Evolutionary conservation across 2,797 vertebrate genomes (phyloP).

Genomic region (Sebastiscus tertius): DNA sequence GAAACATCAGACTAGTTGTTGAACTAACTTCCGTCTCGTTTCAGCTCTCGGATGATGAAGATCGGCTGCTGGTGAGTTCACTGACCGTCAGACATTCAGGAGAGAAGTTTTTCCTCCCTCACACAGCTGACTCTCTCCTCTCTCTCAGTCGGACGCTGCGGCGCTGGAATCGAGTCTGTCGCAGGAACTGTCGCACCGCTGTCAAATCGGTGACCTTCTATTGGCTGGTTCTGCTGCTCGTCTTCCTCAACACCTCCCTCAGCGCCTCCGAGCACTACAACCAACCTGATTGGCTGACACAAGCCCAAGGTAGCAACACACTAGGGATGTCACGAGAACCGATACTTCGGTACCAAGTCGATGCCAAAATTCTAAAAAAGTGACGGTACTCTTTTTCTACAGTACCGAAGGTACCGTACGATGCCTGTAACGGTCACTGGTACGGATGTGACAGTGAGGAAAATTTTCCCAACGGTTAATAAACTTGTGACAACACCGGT

Average conservation of each 20-base stretch:
- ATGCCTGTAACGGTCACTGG: too few species aligned
- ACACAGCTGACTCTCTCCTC: neutral
- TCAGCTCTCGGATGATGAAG: conserved; percentile 73
- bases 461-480: too few species aligned
- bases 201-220: conserved; percentile 97
- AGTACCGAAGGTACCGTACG: too few species aligned
- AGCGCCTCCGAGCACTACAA: conserved; percentile 98
- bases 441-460: too few species aligned
- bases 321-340: neutral
- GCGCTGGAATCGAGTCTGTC: conserved; percentile 92
- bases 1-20: neutral
- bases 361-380: too few species aligned
- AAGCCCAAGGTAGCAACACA: conserved; percentile 88
- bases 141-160: conserved; percentile 87
- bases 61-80: conserved; percentile 78
- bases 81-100: neutral
- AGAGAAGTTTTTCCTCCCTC: neutral
- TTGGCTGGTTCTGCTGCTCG: conserved; percentile 96
- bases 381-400: too few species aligned
- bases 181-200: conserved; percentile 83
- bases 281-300: conserved; percentile 94
- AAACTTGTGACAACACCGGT: too few species aligned
- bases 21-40: conserved; percentile 14
- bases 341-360: too few species aligned
- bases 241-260: conserved; percentile 97